Percentiles rank a stretch among this genome's conserved stretches.
phyloP scores from a whole-genome alignment of 2,888 invertebrate genomes.

The Drosophila lutescens region DNA sequence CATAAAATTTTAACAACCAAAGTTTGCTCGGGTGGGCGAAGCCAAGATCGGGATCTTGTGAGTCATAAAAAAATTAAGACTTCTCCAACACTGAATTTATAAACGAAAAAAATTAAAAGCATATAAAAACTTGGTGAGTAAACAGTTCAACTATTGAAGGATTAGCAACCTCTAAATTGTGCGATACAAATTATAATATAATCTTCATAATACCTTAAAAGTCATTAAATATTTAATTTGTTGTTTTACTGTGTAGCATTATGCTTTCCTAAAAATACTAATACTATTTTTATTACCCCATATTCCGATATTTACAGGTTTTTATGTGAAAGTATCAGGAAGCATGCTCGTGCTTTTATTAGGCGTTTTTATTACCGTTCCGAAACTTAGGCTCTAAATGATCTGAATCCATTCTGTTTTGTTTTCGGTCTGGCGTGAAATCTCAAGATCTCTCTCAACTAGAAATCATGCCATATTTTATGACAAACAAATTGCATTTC shows the following conservation, averaged over 20 bases:
- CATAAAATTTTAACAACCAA: constrained; percentile 28
- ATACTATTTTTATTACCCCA: not conserved
- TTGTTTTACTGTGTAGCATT: too few relatives aligned
- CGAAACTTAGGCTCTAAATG: constrained; percentile 11
- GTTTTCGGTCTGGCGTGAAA: constrained; percentile 5
- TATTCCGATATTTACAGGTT: not conserved
- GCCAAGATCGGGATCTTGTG: constrained; percentile 12
- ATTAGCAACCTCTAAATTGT: too few relatives aligned
- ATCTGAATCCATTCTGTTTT: constrained; percentile 23
- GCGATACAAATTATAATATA: too few relatives aligned
- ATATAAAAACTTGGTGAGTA: too few relatives aligned
- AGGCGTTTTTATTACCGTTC: not conserved
- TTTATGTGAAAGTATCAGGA: constrained; percentile 9
- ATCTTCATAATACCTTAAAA: too few relatives aligned
- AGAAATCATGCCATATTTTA: constrained; percentile 24
- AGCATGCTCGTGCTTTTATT: constrained; percentile 8
- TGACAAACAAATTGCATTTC: constrained; percentile 39
- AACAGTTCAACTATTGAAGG: not conserved
- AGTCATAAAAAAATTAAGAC: not conserved
- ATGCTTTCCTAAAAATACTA: not conserved
- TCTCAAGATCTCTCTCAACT: constrained; percentile 17
- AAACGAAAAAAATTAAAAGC: not conserved
- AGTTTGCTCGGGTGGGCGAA: constrained; percentile 8
- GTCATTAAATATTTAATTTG: too few relatives aligned
- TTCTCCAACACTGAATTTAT: not conserved